Evolutionary conservation across 2,888 invertebrate genomes (phyloP).

Genomic region (Theodoxus fluviatilis): DNA sequence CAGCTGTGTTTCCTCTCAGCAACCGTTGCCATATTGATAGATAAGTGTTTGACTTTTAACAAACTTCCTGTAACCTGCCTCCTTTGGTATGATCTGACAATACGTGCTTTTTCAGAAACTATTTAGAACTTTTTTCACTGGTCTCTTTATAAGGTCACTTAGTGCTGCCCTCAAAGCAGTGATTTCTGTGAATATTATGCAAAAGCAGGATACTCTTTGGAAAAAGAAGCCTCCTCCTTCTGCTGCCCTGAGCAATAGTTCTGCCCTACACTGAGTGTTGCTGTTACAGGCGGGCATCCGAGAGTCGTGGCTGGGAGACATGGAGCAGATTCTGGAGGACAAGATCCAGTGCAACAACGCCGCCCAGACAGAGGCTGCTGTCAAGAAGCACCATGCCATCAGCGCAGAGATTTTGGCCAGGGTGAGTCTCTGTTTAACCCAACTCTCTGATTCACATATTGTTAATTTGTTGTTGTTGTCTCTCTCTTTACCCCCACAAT

Average conservation of each 20-base stretch:
- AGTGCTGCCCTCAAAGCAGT: not conserved
- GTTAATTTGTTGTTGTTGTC: no score
- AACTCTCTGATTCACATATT: not conserved
- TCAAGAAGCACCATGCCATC: conserved; percentile 98
- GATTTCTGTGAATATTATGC: not conserved
- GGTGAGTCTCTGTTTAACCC: conserved; percentile 67
- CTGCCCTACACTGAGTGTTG: conserved; percentile 36
- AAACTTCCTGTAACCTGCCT: no score
- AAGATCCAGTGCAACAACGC: conserved; percentile 77
- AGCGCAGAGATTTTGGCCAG: conserved; percentile 93
- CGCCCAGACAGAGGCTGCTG: conserved; percentile 92
- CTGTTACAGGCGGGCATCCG: conserved; percentile 82
- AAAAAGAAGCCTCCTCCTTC: not conserved
- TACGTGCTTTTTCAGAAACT: not conserved
- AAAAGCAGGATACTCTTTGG: not conserved
- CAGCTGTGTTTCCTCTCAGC: not conserved
- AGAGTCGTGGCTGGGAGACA: conserved; percentile 95
- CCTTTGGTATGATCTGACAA: no score
- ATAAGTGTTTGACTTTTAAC: not conserved
- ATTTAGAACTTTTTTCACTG: not conserved
- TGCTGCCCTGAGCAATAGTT: no score
- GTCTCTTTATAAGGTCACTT: not conserved
- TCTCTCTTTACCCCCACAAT: no score
- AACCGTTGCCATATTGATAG: not conserved
- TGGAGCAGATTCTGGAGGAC: conserved; percentile 84